phyloP scores from a whole-genome alignment of 2,888 invertebrate species.

The Latheticus oryzae region DNA sequence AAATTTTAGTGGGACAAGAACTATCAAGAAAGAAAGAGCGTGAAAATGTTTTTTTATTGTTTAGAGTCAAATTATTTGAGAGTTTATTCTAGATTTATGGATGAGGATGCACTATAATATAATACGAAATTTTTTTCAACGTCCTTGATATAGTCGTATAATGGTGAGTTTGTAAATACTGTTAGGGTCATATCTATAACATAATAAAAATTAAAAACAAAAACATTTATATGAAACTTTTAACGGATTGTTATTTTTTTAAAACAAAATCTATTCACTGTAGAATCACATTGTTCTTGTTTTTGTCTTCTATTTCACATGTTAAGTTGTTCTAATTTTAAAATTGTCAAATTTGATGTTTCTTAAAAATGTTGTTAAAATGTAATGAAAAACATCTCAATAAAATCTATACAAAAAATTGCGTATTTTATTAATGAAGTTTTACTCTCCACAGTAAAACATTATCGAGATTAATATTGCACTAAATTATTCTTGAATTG shows the following conservation, averaged over 20 bases:
- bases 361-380: slow-evolving; percentile 43
- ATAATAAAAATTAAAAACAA: slow-evolving; percentile 30
- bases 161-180: slow-evolving; percentile 28
- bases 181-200: slow-evolving; percentile 35
- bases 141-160: slow-evolving; percentile 24
- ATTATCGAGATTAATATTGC: no score
- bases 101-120: slow-evolving; percentile 19
- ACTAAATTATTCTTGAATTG: no score
- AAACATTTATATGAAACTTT: slow-evolving; percentile 30
- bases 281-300: slow-evolving; percentile 31
- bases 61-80: background rate
- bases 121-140: slow-evolving; percentile 32
- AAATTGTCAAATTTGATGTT: slow-evolving; percentile 41
- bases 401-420: slow-evolving; percentile 34
- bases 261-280: slow-evolving; percentile 32
- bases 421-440: background rate
- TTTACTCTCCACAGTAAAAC: background rate
- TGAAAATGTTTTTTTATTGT: background rate
- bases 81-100: slow-evolving; percentile 13
- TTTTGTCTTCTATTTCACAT: slow-evolving; percentile 25
- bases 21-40: slow-evolving; percentile 5
- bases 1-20: slow-evolving; percentile 3
- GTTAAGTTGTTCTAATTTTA: slow-evolving; percentile 30
- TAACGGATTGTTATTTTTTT: slow-evolving; percentile 37
- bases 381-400: slow-evolving; percentile 43